Evolutionary conservation across 2,888 invertebrate species (phyloP).

Genomic region (Epiblema foenella): DNA sequence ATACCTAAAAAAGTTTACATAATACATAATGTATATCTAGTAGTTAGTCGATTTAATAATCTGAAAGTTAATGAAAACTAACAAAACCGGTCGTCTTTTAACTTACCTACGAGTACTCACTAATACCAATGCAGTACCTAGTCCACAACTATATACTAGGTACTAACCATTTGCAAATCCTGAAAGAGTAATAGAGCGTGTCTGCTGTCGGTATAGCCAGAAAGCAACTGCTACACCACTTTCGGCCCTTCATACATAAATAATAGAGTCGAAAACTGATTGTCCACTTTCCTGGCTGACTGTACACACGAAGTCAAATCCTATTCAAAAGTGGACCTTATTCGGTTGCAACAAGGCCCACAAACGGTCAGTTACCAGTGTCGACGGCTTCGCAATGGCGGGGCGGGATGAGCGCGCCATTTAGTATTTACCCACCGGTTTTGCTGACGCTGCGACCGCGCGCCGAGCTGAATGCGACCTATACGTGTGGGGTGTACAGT

Average conservation of each 20-base stretch:
- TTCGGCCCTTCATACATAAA: too few relatives aligned
- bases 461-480: not conserved
- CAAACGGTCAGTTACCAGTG: slow-evolving; percentile 2
- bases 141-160: not conserved
- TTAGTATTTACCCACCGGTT: slow-evolving; percentile 8
- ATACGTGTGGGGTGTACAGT: not conserved
- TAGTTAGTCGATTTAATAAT: too few relatives aligned
- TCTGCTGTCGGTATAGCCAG: not conserved
- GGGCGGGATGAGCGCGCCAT: slow-evolving; percentile 33
- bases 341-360: not conserved
- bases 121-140: not conserved
- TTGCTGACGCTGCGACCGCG: slow-evolving; percentile 17
- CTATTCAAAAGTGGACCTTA: not conserved
- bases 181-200: not conserved
- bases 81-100: not conserved
- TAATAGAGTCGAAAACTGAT: too few relatives aligned
- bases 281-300: too few relatives aligned
- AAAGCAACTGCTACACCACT: too few relatives aligned
- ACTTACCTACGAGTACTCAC: not conserved
- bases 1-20: too few relatives aligned
- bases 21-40: too few relatives aligned
- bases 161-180: not conserved
- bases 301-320: not conserved
- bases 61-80: too few relatives aligned
- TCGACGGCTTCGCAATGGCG: slow-evolving; percentile 5